phyloP scores from a whole-genome alignment of 2,797 vertebrate species.

The Bovichtus variegatus region DNA sequence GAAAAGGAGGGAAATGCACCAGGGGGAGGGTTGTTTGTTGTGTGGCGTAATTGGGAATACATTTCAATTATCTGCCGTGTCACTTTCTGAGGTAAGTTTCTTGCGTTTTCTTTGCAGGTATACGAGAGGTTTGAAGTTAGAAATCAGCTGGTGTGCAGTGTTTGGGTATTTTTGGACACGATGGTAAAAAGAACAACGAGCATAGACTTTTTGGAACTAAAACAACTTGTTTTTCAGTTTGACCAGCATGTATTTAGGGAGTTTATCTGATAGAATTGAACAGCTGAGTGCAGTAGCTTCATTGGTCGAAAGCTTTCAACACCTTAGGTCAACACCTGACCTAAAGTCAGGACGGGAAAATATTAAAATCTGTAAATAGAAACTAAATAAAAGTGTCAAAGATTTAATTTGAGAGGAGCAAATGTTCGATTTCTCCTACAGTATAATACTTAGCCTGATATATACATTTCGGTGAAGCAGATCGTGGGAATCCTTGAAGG shows the following conservation, averaged over 20 bases:
- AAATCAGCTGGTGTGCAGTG: constrained; percentile 70
- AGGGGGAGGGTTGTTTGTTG: constrained; percentile 93
- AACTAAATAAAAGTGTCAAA: not conserved
- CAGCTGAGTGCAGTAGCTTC: not conserved
- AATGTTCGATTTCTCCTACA: too few relatives aligned
- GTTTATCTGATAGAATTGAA: not conserved
- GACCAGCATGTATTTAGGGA: not conserved
- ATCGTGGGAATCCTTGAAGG: not conserved
- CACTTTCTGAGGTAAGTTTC: constrained; percentile 90
- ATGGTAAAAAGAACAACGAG: not conserved
- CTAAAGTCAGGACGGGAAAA: not conserved
- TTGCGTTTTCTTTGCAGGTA: constrained; percentile 41
- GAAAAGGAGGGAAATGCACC: constrained; percentile 42
- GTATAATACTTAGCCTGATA: too few relatives aligned
- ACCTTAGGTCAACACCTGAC: too few relatives aligned
- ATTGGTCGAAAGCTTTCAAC: not conserved
- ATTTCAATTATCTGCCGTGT: constrained; percentile 96
- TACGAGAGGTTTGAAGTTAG: constrained; percentile 61
- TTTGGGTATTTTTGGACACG: not conserved
- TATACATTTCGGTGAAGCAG: too few relatives aligned
- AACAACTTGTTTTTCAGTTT: too few relatives aligned
- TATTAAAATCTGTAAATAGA: not conserved
- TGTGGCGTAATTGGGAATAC: constrained; percentile 94
- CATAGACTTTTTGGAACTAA: not conserved
- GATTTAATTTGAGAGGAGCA: not conserved